phyloP scores from a whole-genome alignment of 1,140 invertebrate genomes.

The Cotesia glomerata region DNA sequence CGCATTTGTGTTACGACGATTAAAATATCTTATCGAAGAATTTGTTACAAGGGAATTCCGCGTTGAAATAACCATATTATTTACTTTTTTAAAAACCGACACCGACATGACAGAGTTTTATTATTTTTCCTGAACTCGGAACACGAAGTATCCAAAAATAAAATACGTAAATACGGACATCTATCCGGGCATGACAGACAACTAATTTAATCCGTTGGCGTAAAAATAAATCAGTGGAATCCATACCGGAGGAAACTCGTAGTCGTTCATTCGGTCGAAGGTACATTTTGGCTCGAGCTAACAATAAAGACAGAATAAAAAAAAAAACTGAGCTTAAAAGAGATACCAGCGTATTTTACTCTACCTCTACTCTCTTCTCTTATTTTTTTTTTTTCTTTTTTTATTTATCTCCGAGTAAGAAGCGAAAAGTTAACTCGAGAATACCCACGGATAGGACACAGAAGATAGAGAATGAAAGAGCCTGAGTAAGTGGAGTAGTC shows the following conservation, averaged over 20 bases:
- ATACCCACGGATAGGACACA: no score
- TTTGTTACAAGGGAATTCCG: no score
- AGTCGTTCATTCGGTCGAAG: no score
- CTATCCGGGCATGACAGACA: background rate
- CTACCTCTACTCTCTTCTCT: no score
- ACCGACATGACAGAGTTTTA: no score
- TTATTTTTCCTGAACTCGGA: no score
- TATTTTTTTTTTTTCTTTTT: background rate
- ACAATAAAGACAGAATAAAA: background rate
- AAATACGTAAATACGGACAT: background rate
- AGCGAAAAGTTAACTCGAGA: no score
- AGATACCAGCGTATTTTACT: background rate
- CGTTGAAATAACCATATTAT: no score
- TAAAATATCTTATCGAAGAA: no score
- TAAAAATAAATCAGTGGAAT: constrained; percentile 12
- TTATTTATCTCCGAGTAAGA: background rate
- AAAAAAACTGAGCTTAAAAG: background rate
- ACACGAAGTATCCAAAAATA: background rate
- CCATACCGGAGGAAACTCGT: background rate
- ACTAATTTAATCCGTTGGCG: constrained; percentile 3
- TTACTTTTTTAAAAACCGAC: no score
- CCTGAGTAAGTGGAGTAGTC: background rate
- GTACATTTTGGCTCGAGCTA: background rate
- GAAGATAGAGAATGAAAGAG: no score
- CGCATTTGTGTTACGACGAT: no score